These are phyloP conservation scores for Polypterus senegalus DNA, from an alignment of 2,113 vertebrate genomes.

Conservation along the genomic window DNA sequence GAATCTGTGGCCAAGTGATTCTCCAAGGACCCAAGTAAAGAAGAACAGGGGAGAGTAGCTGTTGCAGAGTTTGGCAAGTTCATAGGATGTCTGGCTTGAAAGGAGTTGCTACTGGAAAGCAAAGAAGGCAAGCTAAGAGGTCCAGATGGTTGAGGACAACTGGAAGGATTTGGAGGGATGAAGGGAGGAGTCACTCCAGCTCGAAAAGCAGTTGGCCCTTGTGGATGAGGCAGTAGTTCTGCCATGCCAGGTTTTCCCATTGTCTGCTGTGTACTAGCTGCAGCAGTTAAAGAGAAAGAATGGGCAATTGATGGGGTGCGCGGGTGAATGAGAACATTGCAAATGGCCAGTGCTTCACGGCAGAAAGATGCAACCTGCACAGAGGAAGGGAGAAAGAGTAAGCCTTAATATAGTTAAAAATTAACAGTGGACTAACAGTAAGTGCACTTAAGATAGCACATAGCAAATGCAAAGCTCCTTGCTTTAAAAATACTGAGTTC, in stretches of 20 bases:
- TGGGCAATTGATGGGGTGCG: conserved; percentile 56
- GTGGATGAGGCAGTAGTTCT: neutral
- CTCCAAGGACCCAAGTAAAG: conserved; percentile 44
- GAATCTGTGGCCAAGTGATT: conserved; percentile 36
- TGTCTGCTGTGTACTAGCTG: conserved; percentile 14
- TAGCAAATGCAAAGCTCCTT: neutral
- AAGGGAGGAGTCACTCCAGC: conserved; percentile 23
- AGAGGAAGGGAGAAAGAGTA: neutral
- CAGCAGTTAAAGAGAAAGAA: conserved; percentile 33
- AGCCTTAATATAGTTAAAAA: neutral
- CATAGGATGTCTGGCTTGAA: conserved; percentile 3
- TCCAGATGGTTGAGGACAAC: conserved; percentile 32
- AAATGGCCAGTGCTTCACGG: conserved; percentile 59
- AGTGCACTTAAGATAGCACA: neutral
- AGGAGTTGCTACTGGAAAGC: conserved; percentile 16
- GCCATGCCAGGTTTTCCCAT: conserved; percentile 17
- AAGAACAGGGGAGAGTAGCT: conserved; percentile 22
- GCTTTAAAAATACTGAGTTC: neutral
- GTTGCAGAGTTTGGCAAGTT: conserved; percentile 19
- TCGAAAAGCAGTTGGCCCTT: neutral
- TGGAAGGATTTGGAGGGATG: conserved; percentile 33
- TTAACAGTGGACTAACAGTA: too few relatives aligned
- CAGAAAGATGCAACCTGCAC: conserved; percentile 77
- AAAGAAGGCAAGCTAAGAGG: conserved; percentile 38
- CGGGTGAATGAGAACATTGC: conserved; percentile 67